Evolutionary conservation across 2,797 vertebrate species (phyloP), one percentile per base, ranked within the genome.

Genomic region (Erethizon dorsatum): DNA sequence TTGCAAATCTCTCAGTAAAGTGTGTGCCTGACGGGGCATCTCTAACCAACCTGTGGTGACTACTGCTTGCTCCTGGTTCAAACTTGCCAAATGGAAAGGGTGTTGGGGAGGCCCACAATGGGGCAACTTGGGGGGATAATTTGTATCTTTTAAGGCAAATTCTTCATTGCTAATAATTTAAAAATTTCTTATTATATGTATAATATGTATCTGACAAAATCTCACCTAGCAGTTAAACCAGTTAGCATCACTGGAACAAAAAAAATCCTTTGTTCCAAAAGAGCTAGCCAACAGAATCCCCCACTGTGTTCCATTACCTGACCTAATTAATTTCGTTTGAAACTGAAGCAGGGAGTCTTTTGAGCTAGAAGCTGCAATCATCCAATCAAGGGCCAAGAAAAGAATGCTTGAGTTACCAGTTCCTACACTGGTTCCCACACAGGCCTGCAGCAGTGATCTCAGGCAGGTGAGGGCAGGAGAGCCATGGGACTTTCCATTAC

Each of bases 261-360:
- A 75, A 65, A 75, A 50, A 7, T 65, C 26, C n/a, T 97, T 95
- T 97, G 90, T 97, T 91, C 33, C 80, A 78, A 86, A 92, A 59
- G n/a, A 41, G 89, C 33, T 24, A 71, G 57, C 57, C 52, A 71
- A 57, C 15, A 95, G 73, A 97, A 86, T 54, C n/a, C 24, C 14
- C 33, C 45, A 83, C 8, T 88, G 57, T 91, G 90, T 71, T 96
- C 57, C 77, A 69, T 91, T 93, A 96, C 54, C 96, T 95, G 96
- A 95, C 83, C 95, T 91, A 97, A 79, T 96, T 95, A 97, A 91
- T 88, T 37, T 47, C 88, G 94, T 96, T 95, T 95, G 88, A 91
- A 96, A 96, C 6, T 75, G 57, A 88, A 83, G 87, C 84, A 90
- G n/a, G 73, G 41, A 77, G 61, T 90, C 63, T 65, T 96, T 91